These are phyloP conservation scores for Apostichopus parvimensis DNA, from an alignment of 35 echinoderm and acorn worm species.

Conservation along the genomic window DNA sequence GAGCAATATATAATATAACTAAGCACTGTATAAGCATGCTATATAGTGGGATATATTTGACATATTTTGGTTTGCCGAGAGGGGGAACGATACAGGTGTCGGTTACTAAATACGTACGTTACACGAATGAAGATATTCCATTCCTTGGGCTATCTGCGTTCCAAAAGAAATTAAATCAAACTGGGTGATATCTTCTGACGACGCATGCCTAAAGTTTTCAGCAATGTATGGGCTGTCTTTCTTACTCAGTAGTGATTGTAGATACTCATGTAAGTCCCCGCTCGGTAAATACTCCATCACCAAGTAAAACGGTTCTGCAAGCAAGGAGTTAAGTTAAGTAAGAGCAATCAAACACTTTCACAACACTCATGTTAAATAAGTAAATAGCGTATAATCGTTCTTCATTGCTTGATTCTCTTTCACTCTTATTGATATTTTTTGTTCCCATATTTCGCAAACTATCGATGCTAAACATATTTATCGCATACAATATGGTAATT, in stretches of 20 bases:
- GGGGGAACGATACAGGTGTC: too few relatives aligned
- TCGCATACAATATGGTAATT: too few relatives aligned
- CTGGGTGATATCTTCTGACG: not conserved
- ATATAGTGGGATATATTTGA: too few relatives aligned
- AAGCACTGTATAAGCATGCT: too few relatives aligned
- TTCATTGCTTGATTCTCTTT: too few relatives aligned
- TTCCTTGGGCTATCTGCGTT: not conserved
- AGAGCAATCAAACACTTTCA: not conserved
- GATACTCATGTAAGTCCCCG: not conserved
- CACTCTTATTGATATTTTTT: too few relatives aligned
- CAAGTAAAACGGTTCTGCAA: not conserved
- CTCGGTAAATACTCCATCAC: not conserved
- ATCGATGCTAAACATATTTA: too few relatives aligned
- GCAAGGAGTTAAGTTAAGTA: not conserved
- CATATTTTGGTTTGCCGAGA: too few relatives aligned
- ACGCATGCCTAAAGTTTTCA: not conserved
- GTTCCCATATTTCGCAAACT: too few relatives aligned
- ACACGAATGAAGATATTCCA: not conserved
- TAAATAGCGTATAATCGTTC: too few relatives aligned
- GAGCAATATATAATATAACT: too few relatives aligned
- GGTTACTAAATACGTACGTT: not conserved
- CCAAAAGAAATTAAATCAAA: not conserved
- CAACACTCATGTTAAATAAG: not conserved
- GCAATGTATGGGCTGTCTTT: not conserved
- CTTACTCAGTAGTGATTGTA: not conserved